Conservation (phyloP, 1,140 invertebrate species). For the Cherax destructor region DNA sequence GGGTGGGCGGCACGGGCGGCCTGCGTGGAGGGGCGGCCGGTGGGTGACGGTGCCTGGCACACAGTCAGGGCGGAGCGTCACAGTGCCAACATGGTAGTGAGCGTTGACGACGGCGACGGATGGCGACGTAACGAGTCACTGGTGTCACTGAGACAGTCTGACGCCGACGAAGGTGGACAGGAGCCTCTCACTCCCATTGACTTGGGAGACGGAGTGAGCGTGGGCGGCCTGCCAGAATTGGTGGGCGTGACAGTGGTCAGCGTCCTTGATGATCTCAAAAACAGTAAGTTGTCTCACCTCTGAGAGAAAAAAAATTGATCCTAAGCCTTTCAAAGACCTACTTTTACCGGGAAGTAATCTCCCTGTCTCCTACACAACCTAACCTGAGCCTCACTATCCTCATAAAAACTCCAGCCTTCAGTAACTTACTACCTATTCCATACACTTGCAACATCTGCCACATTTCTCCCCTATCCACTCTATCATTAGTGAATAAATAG, state of each 20-base stretch:
- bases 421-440: too few relatives aligned
- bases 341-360: too few relatives aligned
- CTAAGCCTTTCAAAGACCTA: too few relatives aligned
- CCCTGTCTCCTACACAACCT: too few relatives aligned
- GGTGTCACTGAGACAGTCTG: neutral
- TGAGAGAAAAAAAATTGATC: neutral
- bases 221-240: slow-evolving; percentile 18
- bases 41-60: slow-evolving; percentile 46
- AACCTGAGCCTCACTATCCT: too few relatives aligned
- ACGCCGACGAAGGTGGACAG: neutral
- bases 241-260: neutral
- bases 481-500: too few relatives aligned
- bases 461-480: too few relatives aligned
- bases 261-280: neutral
- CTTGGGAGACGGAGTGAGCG: neutral
- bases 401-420: too few relatives aligned
- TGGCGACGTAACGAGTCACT: slow-evolving; percentile 35
- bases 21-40: slow-evolving; percentile 29
- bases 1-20: slow-evolving; percentile 9
- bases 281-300: slow-evolving; percentile 1
- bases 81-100: slow-evolving; percentile 31
- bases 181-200: neutral
- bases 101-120: slow-evolving; percentile 38
- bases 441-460: too few relatives aligned
- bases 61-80: slow-evolving; percentile 36